phyloP scores from a whole-genome alignment of 2,888 invertebrate species.

The Tenthredo distinguenda region DNA sequence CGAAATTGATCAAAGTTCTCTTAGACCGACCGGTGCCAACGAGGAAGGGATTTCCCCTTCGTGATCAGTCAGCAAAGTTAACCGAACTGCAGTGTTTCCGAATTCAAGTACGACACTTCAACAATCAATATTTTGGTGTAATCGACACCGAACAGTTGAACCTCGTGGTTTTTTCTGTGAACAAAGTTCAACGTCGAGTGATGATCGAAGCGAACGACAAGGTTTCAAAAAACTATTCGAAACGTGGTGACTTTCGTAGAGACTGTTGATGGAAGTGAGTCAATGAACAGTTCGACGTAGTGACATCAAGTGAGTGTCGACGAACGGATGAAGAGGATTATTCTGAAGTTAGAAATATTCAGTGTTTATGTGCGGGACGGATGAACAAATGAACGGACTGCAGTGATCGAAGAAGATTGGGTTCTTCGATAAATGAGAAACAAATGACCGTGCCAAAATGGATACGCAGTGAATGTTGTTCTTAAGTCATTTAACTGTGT shows the following conservation, averaged over 20 bases:
- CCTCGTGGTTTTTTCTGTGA: not conserved
- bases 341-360: not conserved
- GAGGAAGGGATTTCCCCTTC: not conserved
- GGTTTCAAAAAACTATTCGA: not conserved
- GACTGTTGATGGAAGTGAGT: not conserved
- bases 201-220: not conserved
- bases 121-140: not conserved
- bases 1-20: not conserved
- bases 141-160: not conserved
- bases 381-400: not conserved
- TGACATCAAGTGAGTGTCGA: not conserved
- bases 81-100: not conserved
- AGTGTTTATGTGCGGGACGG: not conserved
- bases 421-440: not conserved
- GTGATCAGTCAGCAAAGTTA: not conserved
- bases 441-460: conserved; percentile 30
- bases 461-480: conserved; percentile 2
- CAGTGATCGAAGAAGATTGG: conserved; percentile 11
- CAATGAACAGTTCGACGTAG: not conserved
- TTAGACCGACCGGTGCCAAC: not conserved
- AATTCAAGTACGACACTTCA: not conserved
- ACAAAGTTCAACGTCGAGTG: not conserved
- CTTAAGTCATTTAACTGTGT: not conserved
- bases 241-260: not conserved
- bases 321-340: not conserved